Evolutionary conservation across 2,797 vertebrate species (phyloP).

Genomic region (Brachyrhaphis roseni): DNA sequence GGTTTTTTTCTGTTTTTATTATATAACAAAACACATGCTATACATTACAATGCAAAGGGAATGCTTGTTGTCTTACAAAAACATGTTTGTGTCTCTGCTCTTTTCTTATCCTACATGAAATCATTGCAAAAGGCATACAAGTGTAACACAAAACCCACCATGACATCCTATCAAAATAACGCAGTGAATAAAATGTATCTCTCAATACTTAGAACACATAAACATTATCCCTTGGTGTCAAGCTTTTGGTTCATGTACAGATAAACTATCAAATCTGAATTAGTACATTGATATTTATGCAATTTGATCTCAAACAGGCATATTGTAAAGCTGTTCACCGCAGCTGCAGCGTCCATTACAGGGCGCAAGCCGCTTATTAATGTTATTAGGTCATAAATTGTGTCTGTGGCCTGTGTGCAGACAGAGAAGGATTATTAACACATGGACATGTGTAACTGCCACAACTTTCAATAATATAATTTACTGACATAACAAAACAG

Average conservation of each 20-base stretch:
- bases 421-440: conserved; percentile 46
- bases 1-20: conserved; percentile 66
- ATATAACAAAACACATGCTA: conserved; percentile 66
- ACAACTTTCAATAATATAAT: conserved; percentile 20
- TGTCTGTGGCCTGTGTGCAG: conserved; percentile 38
- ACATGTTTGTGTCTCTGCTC: conserved; percentile 47
- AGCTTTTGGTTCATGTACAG: conserved; percentile 16
- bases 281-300: conserved; percentile 26
- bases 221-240: conserved; percentile 32
- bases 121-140: conserved; percentile 58
- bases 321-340: conserved; percentile 23
- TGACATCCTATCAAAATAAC: conserved; percentile 45
- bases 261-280: conserved; percentile 23
- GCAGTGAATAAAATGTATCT: conserved; percentile 40
- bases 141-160: conserved; percentile 51
- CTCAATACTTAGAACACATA: conserved; percentile 35
- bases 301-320: conserved; percentile 60
- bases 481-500: conserved; percentile 14
- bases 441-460: conserved; percentile 26
- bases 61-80: conserved; percentile 62
- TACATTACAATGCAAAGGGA: conserved; percentile 65
- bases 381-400: conserved; percentile 58
- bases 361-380: conserved; percentile 43
- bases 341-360: conserved; percentile 46
- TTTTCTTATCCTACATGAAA: conserved; percentile 45